Evolutionary conservation across 53 echinoderm and acorn worm genomes (phyloP).

Genomic region (Antedon mediterranea): DNA sequence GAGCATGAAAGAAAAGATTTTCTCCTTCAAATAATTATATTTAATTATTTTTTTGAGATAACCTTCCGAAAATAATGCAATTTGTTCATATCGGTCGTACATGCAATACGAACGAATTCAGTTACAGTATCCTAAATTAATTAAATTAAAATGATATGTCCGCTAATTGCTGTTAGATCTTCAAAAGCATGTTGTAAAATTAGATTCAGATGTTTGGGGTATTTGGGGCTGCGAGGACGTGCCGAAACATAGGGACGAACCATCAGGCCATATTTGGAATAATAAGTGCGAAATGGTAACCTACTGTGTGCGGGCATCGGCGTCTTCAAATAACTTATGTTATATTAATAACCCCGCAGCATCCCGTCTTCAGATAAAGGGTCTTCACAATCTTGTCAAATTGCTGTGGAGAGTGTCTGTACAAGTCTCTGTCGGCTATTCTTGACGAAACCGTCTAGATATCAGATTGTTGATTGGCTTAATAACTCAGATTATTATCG

Average conservation of each 20-base stretch:
- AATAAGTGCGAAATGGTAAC: background rate
- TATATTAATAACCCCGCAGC: too few species aligned
- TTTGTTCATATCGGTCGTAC: too few species aligned
- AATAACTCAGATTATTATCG: background rate
- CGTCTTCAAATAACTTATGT: background rate
- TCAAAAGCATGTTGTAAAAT: background rate
- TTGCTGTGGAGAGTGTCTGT: background rate
- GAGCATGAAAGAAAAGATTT: too few species aligned
- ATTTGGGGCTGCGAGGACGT: background rate
- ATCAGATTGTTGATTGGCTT: background rate
- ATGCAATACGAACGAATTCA: too few species aligned
- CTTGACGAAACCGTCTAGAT: background rate
- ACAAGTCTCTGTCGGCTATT: background rate
- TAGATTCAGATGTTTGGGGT: background rate
- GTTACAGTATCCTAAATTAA: too few species aligned
- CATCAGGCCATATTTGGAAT: background rate
- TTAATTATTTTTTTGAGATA: too few species aligned
- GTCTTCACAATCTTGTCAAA: background rate
- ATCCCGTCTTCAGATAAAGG: too few species aligned
- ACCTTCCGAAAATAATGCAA: too few species aligned
- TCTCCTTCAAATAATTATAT: too few species aligned
- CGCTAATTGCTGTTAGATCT: background rate
- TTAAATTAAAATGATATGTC: background rate
- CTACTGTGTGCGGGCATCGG: background rate
- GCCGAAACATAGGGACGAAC: too few species aligned